phyloP scores from a whole-genome alignment of 1,140 invertebrate genomes.

The Bombus ignitus region DNA sequence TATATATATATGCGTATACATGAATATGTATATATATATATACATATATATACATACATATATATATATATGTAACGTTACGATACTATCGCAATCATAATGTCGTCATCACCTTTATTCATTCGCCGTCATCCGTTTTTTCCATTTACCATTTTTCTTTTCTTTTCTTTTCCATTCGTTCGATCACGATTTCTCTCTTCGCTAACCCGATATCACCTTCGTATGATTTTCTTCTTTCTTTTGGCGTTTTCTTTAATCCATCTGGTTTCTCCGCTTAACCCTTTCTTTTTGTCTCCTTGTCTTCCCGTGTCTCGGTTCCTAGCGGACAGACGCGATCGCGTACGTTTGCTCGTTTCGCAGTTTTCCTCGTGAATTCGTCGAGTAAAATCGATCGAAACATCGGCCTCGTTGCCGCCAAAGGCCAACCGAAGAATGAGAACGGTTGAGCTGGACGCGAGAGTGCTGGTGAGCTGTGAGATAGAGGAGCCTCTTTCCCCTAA shows the following conservation, averaged over 20 bases:
- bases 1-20: neutral
- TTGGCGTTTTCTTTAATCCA: conserved; percentile 22
- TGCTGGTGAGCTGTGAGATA: conserved; percentile 69
- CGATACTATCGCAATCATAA: neutral
- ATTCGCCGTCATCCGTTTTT: neutral
- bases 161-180: neutral
- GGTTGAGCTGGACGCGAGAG: conserved; percentile 69
- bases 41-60: neutral
- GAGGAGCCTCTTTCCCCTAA: conserved; percentile 30
- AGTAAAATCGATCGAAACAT: conserved; percentile 36
- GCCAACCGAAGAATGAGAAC: conserved; percentile 61
- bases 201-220: neutral
- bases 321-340: conserved; percentile 29
- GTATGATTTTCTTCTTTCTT: neutral
- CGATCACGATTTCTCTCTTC: neutral
- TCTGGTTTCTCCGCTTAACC: conserved; percentile 28
- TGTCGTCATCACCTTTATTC: conserved; percentile 37
- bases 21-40: too few relatives aligned
- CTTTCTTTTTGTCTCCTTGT: too few relatives aligned
- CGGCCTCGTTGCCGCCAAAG: conserved; percentile 36
- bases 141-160: neutral
- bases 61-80: neutral
- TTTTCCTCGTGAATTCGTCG: conserved; percentile 13
- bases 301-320: neutral
- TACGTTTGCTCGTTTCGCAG: conserved; percentile 22